phyloP scores from a whole-genome alignment of 2,113 vertebrate genomes.

The Puffinus mauretanicus region DNA sequence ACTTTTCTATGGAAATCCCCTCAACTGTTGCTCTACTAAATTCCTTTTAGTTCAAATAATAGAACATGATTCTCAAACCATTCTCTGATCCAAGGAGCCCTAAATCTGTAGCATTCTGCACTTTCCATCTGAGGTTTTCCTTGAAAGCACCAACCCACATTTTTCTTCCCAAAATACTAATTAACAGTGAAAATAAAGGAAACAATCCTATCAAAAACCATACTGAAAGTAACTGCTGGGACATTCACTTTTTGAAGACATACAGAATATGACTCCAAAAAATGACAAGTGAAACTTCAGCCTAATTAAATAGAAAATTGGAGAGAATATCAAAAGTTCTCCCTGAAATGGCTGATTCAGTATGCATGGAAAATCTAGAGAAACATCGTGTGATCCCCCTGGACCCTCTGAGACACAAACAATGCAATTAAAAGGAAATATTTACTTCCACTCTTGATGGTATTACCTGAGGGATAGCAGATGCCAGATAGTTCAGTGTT shows the following conservation, averaged over 20 bases:
- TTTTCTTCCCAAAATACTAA: neutral
- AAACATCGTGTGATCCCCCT: constrained; percentile 10
- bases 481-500: constrained; percentile 64
- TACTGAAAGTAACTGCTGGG: neutral
- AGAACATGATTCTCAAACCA: neutral
- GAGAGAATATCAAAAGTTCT: neutral
- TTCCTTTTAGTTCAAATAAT: neutral
- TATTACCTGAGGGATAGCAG: constrained; percentile 65
- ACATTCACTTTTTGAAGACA: neutral
- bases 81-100: neutral
- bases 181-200: neutral
- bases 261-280: neutral
- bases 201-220: neutral
- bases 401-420: constrained; percentile 41
- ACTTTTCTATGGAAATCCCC: neutral
- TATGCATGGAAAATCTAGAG: neutral
- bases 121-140: neutral
- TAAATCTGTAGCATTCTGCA: neutral
- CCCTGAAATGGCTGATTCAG: neutral
- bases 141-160: neutral
- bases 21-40: neutral
- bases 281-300: neutral
- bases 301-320: neutral
- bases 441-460: constrained; percentile 54
- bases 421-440: constrained; percentile 65